Conservation (phyloP, 2,888 invertebrate genomes). For the Clunio marinus region DNA sequence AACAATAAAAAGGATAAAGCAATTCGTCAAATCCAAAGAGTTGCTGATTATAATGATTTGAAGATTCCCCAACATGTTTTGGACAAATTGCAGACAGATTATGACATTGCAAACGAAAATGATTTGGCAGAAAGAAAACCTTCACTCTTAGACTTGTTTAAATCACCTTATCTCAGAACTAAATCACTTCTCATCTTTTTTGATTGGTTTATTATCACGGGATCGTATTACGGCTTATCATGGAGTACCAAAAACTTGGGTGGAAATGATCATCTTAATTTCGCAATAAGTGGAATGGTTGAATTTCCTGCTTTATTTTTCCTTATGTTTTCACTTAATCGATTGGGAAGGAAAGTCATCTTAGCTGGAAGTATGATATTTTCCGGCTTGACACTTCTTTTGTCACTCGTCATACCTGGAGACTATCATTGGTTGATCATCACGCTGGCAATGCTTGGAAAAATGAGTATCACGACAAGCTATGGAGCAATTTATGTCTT, state of each 20-base stretch:
- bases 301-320: conserved; percentile 70
- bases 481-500: conserved; percentile 70
- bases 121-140: conserved; percentile 48
- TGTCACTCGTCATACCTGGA: conserved; percentile 57
- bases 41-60: conserved; percentile 63
- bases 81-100: conserved; percentile 50
- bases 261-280: conserved; percentile 68
- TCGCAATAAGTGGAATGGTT: conserved; percentile 66
- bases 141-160: conserved; percentile 58
- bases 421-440: conserved; percentile 56
- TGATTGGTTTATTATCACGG: conserved; percentile 73
- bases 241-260: conserved; percentile 70
- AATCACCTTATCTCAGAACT: conserved; percentile 60
- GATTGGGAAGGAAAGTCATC: conserved; percentile 65
- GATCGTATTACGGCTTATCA: conserved; percentile 72
- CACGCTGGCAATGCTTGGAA: conserved; percentile 64
- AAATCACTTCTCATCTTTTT: conserved; percentile 67
- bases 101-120: conserved; percentile 43
- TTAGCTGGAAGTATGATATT: conserved; percentile 66
- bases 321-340: conserved; percentile 62
- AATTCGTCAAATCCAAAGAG: conserved; percentile 57
- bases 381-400: conserved; percentile 58
- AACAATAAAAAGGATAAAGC: conserved; percentile 63
- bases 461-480: conserved; percentile 67
- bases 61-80: conserved; percentile 55